A percentile compares a stretch with the other conserved stretches of the same genome.
phyloP scores from a whole-genome alignment of 2,797 vertebrate species.

The Cyprinella venusta region DNA sequence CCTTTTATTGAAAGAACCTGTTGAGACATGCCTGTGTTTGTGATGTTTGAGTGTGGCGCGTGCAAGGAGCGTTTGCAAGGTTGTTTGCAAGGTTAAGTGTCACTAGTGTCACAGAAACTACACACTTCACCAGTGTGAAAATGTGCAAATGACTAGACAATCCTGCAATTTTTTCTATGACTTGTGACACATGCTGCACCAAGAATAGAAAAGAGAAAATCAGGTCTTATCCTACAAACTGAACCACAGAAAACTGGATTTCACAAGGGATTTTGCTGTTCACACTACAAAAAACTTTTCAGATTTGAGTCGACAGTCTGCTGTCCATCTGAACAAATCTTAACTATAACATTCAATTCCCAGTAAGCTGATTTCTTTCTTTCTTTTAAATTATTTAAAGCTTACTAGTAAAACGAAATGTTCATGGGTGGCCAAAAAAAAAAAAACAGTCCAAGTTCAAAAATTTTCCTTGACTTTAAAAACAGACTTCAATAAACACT shows the following conservation, averaged over 20 bases:
- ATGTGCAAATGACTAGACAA: neutral
- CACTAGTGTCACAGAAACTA: neutral
- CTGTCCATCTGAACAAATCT: neutral
- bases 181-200: neutral
- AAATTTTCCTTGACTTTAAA: neutral
- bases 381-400: neutral
- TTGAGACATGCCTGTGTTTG: too few relatives aligned
- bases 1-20: too few relatives aligned
- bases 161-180: neutral
- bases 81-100: neutral
- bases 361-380: neutral
- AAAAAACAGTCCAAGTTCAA: neutral
- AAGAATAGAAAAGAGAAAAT: neutral
- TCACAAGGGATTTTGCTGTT: neutral
- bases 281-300: neutral
- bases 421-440: neutral
- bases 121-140: neutral
- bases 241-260: slow-evolving; percentile 5
- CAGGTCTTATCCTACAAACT: neutral
- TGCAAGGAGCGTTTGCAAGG: neutral
- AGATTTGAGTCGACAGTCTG: neutral
- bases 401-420: slow-evolving; percentile 1
- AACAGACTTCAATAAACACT: slow-evolving; percentile 16
- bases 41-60: too few relatives aligned
- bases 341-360: neutral